These are phyloP conservation scores for Chrosomus eos DNA, from an alignment of 2,797 vertebrate species.

Conservation along the genomic window DNA sequence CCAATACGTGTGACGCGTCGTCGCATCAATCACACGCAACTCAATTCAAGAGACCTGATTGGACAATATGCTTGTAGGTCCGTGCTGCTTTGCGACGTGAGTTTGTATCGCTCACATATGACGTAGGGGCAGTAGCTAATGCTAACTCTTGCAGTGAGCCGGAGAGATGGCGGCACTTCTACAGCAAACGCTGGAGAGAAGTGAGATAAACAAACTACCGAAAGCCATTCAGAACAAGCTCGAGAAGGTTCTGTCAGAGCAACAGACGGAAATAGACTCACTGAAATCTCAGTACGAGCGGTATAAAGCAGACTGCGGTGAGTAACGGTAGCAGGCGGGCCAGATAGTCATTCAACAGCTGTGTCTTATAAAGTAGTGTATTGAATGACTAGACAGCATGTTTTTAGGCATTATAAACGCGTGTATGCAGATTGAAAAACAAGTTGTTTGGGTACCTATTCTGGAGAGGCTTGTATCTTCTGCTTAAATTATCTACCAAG, in stretches of 20 bases:
- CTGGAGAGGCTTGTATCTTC: background rate
- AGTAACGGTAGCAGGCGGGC: constrained; percentile 53
- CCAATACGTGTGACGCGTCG: constrained; percentile 29
- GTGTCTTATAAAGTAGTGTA: background rate
- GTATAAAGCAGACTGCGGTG: constrained; percentile 90
- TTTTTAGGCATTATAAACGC: background rate
- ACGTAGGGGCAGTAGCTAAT: background rate
- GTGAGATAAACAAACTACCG: constrained; percentile 89
- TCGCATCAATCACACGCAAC: background rate
- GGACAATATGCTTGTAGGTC: constrained; percentile 45
- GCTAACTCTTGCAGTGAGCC: constrained; percentile 2
- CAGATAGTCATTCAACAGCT: background rate
- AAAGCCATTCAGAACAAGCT: constrained; percentile 89
- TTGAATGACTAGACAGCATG: background rate
- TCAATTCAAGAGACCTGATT: constrained; percentile 13
- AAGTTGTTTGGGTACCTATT: background rate
- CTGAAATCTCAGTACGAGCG: constrained; percentile 87
- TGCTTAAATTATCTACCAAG: background rate
- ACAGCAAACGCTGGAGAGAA: constrained; percentile 87
- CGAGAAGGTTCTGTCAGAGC: constrained; percentile 88
- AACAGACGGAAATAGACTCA: constrained; percentile 86
- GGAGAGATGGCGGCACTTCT: constrained; percentile 86
- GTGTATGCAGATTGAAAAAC: background rate
- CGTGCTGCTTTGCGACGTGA: constrained; percentile 32
- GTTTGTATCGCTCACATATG: constrained; percentile 34